Percentiles rank a stretch among this genome's conserved stretches.
Conservation (phyloP, 1,140 invertebrate genomes). For the Pentalonia nigronervosa region DNA sequence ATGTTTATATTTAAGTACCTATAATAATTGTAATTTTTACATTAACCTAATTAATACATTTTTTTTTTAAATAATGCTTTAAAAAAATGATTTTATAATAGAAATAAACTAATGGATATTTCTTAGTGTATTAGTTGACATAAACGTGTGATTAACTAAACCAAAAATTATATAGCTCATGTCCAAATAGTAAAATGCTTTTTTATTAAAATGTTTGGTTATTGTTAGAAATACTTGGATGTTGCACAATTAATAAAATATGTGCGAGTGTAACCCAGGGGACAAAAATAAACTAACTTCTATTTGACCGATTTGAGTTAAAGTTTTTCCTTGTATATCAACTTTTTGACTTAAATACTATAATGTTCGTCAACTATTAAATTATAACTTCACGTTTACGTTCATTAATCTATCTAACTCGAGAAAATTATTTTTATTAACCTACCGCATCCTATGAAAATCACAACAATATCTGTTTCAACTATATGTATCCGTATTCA, state of each 20-base stretch:
- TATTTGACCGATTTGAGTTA: background rate
- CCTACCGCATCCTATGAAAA: background rate
- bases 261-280: background rate
- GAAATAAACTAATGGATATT: background rate
- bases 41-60: no score
- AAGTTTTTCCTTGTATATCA: background rate
- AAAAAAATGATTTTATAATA: background rate
- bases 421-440: background rate
- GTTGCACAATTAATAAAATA: background rate
- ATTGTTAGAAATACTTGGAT: background rate
- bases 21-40: no score
- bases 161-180: no score
- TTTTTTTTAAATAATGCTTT: no score
- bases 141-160: background rate
- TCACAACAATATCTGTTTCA: background rate
- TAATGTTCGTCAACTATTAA: background rate
- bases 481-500: background rate
- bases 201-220: no score
- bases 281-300: background rate
- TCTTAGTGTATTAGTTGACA: no score
- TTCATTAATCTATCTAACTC: background rate
- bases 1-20: no score
- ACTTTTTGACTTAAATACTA: background rate
- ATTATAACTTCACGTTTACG: background rate
- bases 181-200: no score